Percentiles rank a stretch among this genome's conserved stretches.
phyloP scores from a whole-genome alignment of 2,113 vertebrate genomes.

The Chaetops frenatus region DNA sequence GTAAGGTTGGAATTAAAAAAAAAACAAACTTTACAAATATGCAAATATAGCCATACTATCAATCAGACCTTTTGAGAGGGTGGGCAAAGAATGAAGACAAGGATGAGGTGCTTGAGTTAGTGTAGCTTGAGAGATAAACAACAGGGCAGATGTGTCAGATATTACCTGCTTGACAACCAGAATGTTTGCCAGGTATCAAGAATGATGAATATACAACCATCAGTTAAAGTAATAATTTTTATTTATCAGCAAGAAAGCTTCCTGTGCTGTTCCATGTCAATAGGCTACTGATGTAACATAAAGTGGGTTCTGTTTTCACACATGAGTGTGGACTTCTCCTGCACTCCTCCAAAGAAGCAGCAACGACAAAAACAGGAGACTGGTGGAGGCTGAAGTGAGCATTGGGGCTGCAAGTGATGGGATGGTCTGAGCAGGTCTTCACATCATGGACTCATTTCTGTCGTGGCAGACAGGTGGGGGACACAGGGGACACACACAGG shows the following conservation, averaged over 20 bases:
- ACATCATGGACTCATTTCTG: background rate
- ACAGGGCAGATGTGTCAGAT: slow-evolving; percentile 53
- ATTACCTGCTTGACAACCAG: slow-evolving; percentile 41
- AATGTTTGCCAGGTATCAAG: background rate
- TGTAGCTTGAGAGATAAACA: slow-evolving; percentile 42
- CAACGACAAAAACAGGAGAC: background rate
- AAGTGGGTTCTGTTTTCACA: slow-evolving; percentile 1
- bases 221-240: background rate
- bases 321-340: background rate
- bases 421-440: background rate
- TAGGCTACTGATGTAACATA: background rate
- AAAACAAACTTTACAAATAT: background rate
- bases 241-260: slow-evolving; percentile 27
- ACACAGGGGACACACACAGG: background rate
- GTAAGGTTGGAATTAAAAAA: background rate
- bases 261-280: background rate
- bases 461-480: background rate
- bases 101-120: background rate
- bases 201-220: slow-evolving; percentile 23
- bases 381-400: background rate
- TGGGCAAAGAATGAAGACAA: background rate
- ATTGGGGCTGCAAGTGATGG: background rate
- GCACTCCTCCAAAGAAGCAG: background rate
- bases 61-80: background rate
- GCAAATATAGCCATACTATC: background rate